phyloP scores from a whole-genome alignment of 2,113 vertebrate genomes.

The Anthoscopus minutus region DNA sequence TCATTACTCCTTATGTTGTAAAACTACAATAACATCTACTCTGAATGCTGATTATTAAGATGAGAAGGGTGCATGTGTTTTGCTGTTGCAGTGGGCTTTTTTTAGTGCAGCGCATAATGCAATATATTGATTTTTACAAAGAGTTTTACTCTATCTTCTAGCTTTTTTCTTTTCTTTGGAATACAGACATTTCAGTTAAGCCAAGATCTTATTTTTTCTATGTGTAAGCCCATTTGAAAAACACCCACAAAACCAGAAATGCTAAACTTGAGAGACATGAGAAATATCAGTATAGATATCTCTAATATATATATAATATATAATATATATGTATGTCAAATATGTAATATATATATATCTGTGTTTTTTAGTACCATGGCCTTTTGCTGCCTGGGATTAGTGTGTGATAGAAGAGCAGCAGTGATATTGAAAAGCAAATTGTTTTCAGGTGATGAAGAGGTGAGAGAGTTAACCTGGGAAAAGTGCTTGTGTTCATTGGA shows the following conservation, averaged over 20 bases:
- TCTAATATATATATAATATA: not conserved
- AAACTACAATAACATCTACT: not conserved
- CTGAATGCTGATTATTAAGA: not conserved
- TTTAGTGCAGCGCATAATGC: not conserved
- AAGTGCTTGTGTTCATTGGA: rapidly evolving
- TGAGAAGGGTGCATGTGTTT: not conserved
- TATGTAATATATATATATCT: too few species aligned
- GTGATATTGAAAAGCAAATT: not conserved
- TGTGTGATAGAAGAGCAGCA: not conserved
- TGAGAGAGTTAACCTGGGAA: not conserved
- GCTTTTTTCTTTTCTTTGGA: not conserved
- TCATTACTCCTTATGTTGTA: not conserved
- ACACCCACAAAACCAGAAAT: not conserved
- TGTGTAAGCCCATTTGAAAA: not conserved
- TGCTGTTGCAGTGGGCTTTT: not conserved
- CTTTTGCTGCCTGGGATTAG: not conserved
- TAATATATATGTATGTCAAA: not conserved
- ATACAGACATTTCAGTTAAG: not conserved
- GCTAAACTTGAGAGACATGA: not conserved
- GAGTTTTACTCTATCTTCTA: not conserved
- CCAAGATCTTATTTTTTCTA: not conserved
- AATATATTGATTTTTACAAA: not conserved
- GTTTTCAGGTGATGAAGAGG: not conserved
- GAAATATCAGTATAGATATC: not conserved
- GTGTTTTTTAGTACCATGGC: too few species aligned